Evolutionary conservation across 2,888 invertebrate genomes (phyloP).

Genomic region (Dynastes tityus): DNA sequence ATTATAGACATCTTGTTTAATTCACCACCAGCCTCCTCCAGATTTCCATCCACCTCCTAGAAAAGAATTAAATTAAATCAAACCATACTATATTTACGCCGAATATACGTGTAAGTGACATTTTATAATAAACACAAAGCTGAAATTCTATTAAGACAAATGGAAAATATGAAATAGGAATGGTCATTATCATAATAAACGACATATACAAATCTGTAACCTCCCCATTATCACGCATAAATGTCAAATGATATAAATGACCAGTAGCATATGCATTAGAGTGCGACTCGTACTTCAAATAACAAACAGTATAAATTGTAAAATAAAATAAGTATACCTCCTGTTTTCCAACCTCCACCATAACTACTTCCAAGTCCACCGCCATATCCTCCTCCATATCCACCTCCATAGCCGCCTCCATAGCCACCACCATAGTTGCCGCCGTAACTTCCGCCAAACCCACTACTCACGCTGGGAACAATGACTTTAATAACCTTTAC

Average conservation of each 20-base stretch:
- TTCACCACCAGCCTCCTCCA: slow-evolving; percentile 16
- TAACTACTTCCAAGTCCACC: slow-evolving; percentile 10
- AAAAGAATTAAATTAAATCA: background rate
- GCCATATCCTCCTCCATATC: slow-evolving; percentile 13
- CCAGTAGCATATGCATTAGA: too few relatives aligned
- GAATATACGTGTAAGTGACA: too few relatives aligned
- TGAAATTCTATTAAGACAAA: too few relatives aligned
- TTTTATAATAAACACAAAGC: too few relatives aligned
- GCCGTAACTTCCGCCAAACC: background rate
- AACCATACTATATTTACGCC: background rate
- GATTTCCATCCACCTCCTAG: slow-evolving; percentile 17
- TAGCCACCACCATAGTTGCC: slow-evolving; percentile 5
- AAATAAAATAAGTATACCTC: background rate
- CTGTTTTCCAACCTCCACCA: background rate
- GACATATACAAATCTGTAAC: too few relatives aligned
- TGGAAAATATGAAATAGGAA: too few relatives aligned
- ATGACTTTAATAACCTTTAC: background rate
- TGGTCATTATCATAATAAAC: too few relatives aligned
- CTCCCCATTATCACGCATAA: too few relatives aligned
- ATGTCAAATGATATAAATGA: too few relatives aligned
- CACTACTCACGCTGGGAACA: too few relatives aligned
- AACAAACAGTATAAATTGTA: background rate
- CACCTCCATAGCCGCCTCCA: background rate
- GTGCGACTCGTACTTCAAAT: too few relatives aligned
- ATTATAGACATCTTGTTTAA: background rate